Conservation (phyloP, 1,140 invertebrate genomes). For the Aplysia californica region DNA sequence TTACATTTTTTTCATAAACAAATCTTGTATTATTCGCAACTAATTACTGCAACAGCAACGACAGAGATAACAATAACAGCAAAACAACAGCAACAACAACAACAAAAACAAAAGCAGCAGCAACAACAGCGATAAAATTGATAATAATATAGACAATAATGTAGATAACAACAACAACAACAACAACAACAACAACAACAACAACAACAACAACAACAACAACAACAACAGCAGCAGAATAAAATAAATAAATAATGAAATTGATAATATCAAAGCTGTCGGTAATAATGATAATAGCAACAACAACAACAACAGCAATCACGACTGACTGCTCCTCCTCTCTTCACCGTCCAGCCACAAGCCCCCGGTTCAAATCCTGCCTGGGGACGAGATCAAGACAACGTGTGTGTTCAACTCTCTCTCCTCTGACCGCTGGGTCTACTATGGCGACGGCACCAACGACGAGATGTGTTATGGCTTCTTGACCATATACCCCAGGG, state of each 20-base stretch:
- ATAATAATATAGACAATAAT: background rate
- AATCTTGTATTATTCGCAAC: too few species aligned
- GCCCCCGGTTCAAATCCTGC: background rate
- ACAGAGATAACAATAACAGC: background rate
- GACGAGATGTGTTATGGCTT: conserved; percentile 20
- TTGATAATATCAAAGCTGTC: background rate
- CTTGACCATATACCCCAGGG: background rate
- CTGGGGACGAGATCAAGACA: conserved; percentile 11
- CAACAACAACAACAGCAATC: background rate
- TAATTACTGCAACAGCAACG: too few species aligned
- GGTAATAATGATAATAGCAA: background rate
- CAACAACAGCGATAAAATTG: too few species aligned
- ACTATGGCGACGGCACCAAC: background rate
- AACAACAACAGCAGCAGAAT: background rate
- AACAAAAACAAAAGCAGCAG: background rate
- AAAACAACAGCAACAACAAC: background rate
- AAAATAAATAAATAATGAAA: background rate
- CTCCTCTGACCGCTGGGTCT: background rate
- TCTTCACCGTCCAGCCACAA: background rate
- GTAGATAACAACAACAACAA: background rate
- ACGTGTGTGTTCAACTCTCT: conserved; percentile 12
- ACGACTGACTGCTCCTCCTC: background rate
- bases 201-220: background rate
- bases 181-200: background rate
- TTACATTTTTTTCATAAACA: too few species aligned